These are phyloP conservation scores for Eupithecia subumbrata DNA, from an alignment of 2,888 invertebrate genomes.

Conservation along the genomic window DNA sequence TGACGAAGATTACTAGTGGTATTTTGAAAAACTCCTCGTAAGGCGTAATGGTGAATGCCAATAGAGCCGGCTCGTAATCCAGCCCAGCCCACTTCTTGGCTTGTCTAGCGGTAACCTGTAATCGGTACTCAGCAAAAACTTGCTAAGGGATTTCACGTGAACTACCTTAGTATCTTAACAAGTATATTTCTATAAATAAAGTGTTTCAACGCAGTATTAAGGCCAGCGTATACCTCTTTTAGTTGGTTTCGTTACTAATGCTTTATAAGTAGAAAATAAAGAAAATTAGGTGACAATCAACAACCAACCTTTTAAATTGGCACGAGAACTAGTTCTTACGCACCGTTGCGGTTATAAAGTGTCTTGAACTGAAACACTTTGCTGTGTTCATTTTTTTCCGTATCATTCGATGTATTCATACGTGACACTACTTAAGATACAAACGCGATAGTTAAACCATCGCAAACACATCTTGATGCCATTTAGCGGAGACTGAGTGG, in stretches of 20 bases:
- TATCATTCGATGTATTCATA: slow-evolving; percentile 56
- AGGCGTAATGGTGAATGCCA: slow-evolving; percentile 56
- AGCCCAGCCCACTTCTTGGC: slow-evolving; percentile 62
- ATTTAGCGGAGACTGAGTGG: slow-evolving; percentile 64
- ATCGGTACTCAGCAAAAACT: slow-evolving; percentile 71
- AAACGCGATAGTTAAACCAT: slow-evolving; percentile 67
- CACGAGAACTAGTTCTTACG: slow-evolving; percentile 7
- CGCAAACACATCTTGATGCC: slow-evolving; percentile 68
- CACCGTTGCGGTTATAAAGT: slow-evolving; percentile 13
- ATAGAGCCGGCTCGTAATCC: slow-evolving; percentile 66
- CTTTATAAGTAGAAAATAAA: not conserved
- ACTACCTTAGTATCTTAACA: slow-evolving; percentile 2
- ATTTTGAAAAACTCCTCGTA: slow-evolving; percentile 57
- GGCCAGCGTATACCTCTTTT: not conserved
- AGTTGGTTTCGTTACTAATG: not conserved
- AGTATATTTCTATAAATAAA: slow-evolving; percentile 12
- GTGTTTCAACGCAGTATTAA: not conserved
- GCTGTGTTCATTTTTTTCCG: slow-evolving; percentile 9
- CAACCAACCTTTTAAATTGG: not conserved
- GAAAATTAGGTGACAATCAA: not conserved
- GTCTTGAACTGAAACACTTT: not conserved
- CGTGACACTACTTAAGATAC: slow-evolving; percentile 73
- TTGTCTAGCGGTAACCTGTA: slow-evolving; percentile 62
- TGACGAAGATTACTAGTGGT: slow-evolving; percentile 53
- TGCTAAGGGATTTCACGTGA: slow-evolving; percentile 52